Evolutionary conservation across 2,113 vertebrate genomes (phyloP).

Genomic region (Epinephelus moara): DNA sequence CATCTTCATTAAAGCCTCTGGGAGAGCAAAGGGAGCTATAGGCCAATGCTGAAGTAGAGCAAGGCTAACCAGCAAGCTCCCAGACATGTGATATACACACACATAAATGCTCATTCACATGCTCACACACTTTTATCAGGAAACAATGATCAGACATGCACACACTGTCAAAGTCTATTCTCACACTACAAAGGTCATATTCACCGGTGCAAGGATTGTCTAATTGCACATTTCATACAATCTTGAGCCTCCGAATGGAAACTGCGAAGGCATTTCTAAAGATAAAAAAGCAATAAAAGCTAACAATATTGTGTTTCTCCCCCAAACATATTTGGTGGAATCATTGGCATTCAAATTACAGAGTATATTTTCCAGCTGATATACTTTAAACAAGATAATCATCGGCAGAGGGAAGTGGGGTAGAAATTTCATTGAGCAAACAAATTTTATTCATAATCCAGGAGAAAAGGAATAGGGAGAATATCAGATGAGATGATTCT

Average conservation of each 20-base stretch:
- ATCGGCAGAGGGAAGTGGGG: slow-evolving; percentile 77
- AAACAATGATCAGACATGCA: slow-evolving; percentile 67
- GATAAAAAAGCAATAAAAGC: slow-evolving; percentile 77
- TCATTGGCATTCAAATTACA: slow-evolving; percentile 82
- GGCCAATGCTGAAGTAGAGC: slow-evolving; percentile 53
- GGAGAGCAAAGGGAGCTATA: slow-evolving; percentile 52
- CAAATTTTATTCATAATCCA: slow-evolving; percentile 82
- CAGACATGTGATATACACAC: slow-evolving; percentile 23
- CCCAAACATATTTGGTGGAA: slow-evolving; percentile 71
- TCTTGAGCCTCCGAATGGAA: slow-evolving; percentile 70
- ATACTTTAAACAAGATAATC: slow-evolving; percentile 85
- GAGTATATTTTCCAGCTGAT: slow-evolving; percentile 84
- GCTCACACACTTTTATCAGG: slow-evolving; percentile 46
- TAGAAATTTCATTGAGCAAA: slow-evolving; percentile 82
- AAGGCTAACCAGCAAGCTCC: slow-evolving; percentile 51
- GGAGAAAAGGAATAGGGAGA: slow-evolving; percentile 52
- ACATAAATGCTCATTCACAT: slow-evolving; percentile 3
- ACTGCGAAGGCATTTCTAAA: slow-evolving; percentile 71
- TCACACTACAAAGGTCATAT: slow-evolving; percentile 75
- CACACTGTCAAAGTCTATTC: slow-evolving; percentile 61
- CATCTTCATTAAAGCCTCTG: slow-evolving; percentile 73
- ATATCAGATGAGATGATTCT: slow-evolving; percentile 72
- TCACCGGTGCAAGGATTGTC: slow-evolving; percentile 66
- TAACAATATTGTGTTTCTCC: slow-evolving; percentile 68
- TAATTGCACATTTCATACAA: slow-evolving; percentile 80